These are phyloP conservation scores for Trichogramma pretiosum DNA, from an alignment of 1,140 invertebrate genomes.

Conservation along the genomic window DNA sequence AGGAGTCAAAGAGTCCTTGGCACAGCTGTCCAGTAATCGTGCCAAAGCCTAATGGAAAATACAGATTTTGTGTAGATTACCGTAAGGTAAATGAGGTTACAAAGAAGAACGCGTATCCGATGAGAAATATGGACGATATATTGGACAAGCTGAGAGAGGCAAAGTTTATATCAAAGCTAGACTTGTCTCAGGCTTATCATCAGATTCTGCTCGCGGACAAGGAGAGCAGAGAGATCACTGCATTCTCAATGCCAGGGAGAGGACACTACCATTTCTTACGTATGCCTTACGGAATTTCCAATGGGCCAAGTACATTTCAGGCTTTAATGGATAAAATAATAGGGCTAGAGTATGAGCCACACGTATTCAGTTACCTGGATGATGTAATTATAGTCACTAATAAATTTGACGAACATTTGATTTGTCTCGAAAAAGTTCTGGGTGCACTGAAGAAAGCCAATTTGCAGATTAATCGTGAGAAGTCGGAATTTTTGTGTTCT, in stretches of 20 bases:
- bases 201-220: constrained; percentile 30
- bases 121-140: background rate
- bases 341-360: constrained; percentile 17
- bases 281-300: constrained; percentile 31
- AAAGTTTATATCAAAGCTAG: no score
- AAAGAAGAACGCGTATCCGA: background rate
- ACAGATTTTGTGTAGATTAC: no score
- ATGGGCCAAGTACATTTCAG: constrained; percentile 26
- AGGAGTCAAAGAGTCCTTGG: background rate
- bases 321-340: constrained; percentile 11
- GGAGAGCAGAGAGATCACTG: constrained; percentile 31
- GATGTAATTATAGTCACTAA: constrained; percentile 30
- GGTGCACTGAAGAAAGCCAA: constrained; percentile 14
- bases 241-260: constrained; percentile 20
- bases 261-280: constrained; percentile 28
- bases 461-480: no score
- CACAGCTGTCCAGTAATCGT: background rate
- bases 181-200: no score
- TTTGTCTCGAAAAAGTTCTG: constrained; percentile 22
- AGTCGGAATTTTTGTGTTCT: no score
- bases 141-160: background rate
- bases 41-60: no score
- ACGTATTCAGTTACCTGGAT: constrained; percentile 27
- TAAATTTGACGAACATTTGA: constrained; percentile 28
- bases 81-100: no score